Percentiles rank a stretch among this genome's conserved stretches.
Conservation (phyloP, 2,113 vertebrate species). For the Pygathrix nemaeus region DNA sequence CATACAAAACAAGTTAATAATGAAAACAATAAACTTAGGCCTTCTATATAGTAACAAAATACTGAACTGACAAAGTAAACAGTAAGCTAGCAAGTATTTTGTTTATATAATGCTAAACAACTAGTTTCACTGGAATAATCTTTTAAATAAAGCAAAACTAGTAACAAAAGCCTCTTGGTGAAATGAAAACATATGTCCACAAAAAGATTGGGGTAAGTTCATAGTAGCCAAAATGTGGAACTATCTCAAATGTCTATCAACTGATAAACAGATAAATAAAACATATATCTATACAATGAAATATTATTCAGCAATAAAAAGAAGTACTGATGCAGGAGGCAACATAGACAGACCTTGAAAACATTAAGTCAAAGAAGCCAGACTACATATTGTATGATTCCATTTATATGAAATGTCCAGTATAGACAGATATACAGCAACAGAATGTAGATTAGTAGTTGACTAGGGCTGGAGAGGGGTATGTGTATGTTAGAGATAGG, state of each 20-base stretch:
- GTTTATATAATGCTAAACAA: slow-evolving; percentile 29
- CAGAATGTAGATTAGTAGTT: background rate
- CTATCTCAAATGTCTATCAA: background rate
- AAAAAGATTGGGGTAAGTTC: background rate
- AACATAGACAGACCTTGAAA: background rate
- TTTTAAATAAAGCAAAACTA: slow-evolving; percentile 37
- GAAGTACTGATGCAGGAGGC: background rate
- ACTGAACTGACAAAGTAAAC: background rate
- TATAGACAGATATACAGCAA: background rate
- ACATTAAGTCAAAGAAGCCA: slow-evolving; percentile 28
- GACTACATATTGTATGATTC: background rate
- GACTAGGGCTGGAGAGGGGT: background rate
- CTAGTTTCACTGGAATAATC: background rate
- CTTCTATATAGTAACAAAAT: slow-evolving; percentile 29
- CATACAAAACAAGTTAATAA: slow-evolving; percentile 48
- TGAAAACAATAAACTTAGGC: slow-evolving; percentile 5
- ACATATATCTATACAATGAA: background rate
- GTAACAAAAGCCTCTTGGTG: background rate
- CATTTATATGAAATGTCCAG: background rate
- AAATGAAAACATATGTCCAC: slow-evolving; percentile 33
- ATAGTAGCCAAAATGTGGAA: background rate
- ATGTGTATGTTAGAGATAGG: background rate
- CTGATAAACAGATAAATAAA: background rate
- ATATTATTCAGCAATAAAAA: slow-evolving; percentile 1
- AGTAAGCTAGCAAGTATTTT: slow-evolving; percentile 17